Conservation (phyloP, 1,140 invertebrate genomes). For the Apis cerana region DNA sequence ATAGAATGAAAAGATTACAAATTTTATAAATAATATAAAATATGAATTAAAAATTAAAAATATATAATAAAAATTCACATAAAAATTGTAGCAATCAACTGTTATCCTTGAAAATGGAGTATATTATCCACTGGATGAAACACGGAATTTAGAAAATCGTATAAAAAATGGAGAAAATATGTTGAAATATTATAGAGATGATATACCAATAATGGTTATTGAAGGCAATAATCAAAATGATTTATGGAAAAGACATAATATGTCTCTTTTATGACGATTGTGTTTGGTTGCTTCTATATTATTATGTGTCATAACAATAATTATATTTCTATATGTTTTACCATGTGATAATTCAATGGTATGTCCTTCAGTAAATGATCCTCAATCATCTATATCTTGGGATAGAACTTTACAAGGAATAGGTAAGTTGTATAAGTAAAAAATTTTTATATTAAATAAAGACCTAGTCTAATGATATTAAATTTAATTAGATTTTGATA, state of each 20-base stretch:
- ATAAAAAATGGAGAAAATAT: constrained; percentile 70
- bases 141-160: constrained; percentile 70
- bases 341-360: constrained; percentile 86
- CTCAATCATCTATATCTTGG: constrained; percentile 84
- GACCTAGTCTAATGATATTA: no score
- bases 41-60: background rate
- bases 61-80: background rate
- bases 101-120: constrained; percentile 69
- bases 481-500: no score
- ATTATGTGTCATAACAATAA: constrained; percentile 86
- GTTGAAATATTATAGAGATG: constrained; percentile 78
- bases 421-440: constrained; percentile 74
- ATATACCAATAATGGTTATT: constrained; percentile 83
- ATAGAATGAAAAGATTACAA: background rate
- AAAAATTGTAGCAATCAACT: constrained; percentile 59
- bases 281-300: constrained; percentile 86
- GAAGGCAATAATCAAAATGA: constrained; percentile 82
- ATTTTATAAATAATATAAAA: background rate
- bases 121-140: constrained; percentile 76
- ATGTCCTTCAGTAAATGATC: constrained; percentile 83
- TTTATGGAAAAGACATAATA: constrained; percentile 82
- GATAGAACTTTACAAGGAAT: constrained; percentile 86
- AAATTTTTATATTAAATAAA: background rate
- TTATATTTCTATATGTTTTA: constrained; percentile 88
- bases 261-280: constrained; percentile 85